Evolutionary conservation across 2,888 invertebrate genomes (phyloP).

Genomic region (Eulithis testata): DNA sequence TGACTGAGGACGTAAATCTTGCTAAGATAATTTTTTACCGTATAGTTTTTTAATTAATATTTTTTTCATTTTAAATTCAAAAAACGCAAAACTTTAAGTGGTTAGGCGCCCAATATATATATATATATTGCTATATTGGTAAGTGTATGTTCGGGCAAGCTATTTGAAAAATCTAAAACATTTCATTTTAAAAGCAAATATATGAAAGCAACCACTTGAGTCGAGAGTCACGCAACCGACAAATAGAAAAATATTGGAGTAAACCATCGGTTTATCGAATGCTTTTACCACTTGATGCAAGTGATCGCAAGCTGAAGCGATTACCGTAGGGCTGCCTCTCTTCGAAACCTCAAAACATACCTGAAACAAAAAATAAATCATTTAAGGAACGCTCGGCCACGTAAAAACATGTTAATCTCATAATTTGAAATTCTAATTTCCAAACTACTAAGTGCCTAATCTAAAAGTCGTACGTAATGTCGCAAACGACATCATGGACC

Average conservation of each 20-base stretch:
- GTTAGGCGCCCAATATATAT: too few species aligned
- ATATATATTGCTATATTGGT: too few species aligned
- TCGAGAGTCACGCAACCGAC: conserved; percentile 32
- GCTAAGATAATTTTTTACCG: background rate
- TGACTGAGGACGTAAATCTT: conserved; percentile 14
- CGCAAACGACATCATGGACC: conserved; percentile 32
- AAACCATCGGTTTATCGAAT: conserved; percentile 39
- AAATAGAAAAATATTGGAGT: conserved; percentile 39
- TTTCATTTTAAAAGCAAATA: conserved; percentile 13
- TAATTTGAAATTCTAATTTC: conserved; percentile 21
- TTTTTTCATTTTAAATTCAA: too few species aligned
- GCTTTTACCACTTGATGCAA: conserved; percentile 41
- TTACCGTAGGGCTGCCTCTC: conserved; percentile 38
- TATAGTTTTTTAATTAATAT: too few species aligned
- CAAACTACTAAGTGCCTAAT: conserved; percentile 19
- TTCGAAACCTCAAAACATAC: conserved; percentile 15
- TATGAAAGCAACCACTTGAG: conserved; percentile 27
- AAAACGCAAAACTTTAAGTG: too few species aligned
- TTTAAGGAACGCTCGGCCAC: conserved; percentile 2
- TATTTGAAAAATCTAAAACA: background rate
- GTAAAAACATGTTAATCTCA: conserved; percentile 7
- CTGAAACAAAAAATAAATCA: conserved; percentile 28
- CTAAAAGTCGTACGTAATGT: conserved; percentile 8
- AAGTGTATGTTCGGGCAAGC: background rate
- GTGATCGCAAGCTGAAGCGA: conserved; percentile 37